Conservation (phyloP, 2,888 invertebrate genomes). For the Papilio elwesi region DNA sequence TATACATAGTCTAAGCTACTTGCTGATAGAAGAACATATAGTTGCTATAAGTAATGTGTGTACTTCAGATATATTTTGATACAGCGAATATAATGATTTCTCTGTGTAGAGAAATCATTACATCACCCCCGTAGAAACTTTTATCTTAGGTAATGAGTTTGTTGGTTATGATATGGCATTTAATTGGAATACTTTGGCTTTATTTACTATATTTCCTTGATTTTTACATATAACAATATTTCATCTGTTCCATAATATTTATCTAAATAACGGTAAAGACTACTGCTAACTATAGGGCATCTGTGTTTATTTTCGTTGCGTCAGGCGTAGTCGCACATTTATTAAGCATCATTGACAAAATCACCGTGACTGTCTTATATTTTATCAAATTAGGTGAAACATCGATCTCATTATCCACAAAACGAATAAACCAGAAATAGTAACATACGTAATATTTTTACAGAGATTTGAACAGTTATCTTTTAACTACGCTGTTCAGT, state of each 20-base stretch:
- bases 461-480: slow-evolving; percentile 14
- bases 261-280: too few relatives aligned
- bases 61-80: background rate
- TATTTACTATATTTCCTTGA: background rate
- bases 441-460: background rate
- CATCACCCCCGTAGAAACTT: background rate
- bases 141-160: background rate
- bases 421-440: background rate
- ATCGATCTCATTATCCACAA: background rate
- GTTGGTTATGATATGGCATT: background rate
- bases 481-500: background rate
- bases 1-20: too few relatives aligned
- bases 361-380: background rate
- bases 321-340: too few relatives aligned
- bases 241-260: too few relatives aligned
- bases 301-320: too few relatives aligned
- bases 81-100: background rate
- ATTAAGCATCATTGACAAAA: too few relatives aligned
- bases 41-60: background rate
- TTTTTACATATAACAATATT: too few relatives aligned
- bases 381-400: background rate
- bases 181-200: background rate
- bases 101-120: too few relatives aligned
- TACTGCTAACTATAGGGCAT: too few relatives aligned
- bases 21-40: too few relatives aligned